Base-by-base conservation (phyloP, 2,888 invertebrate species). In the Cyclophora albipunctata region DNA sequence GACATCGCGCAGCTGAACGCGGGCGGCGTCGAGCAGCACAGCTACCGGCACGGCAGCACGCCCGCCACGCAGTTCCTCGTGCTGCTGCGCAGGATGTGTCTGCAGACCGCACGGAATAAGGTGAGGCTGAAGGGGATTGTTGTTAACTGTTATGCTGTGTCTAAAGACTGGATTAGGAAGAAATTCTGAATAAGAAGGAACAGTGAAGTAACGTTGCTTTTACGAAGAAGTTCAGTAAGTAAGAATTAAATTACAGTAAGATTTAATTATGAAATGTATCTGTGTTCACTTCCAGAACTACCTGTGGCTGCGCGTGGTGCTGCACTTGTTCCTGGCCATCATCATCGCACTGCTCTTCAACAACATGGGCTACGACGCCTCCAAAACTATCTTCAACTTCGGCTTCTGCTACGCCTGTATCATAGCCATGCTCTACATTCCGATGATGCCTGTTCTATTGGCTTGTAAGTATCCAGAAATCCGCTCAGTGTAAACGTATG, bases 321-420 rank as follows among this genome's bases (percentile, higher is more conserved):
- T 95, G 63, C 92, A 94, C 58, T 73, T 93, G 51, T 90, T 93
- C 55, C 77, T 95, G 44, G 95, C 93, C 0, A 67, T 93, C 3
- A 85, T 95, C 6, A 90, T 95, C 6, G 95, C 94, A 0, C 89
- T 90, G 3, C 71, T 95, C 47, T 96, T 93, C 73, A 86, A 90
- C 42, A 90, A 91, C 51, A 93, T 95, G 81, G 96, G 95, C 6
- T 91, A 93, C 62, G 94, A 95, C 63, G 96, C 93, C 0, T 93
- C 95, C 0, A 95, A 94, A 73, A 94, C 94, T 0, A 81, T 96
- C 34, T 95, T 94, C 73, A 95, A 95, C 79, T 96, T 95, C 69
- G 95, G 95, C 5, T 96, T 95, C 73, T 94, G 94, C 65, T 95
- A 94, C 69, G 93, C 94, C 1, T 93, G 94, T 54, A 89, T 93